Evolutionary conservation across 2,888 invertebrate species (phyloP).

Genomic region (Carterocephalus palaemon): DNA sequence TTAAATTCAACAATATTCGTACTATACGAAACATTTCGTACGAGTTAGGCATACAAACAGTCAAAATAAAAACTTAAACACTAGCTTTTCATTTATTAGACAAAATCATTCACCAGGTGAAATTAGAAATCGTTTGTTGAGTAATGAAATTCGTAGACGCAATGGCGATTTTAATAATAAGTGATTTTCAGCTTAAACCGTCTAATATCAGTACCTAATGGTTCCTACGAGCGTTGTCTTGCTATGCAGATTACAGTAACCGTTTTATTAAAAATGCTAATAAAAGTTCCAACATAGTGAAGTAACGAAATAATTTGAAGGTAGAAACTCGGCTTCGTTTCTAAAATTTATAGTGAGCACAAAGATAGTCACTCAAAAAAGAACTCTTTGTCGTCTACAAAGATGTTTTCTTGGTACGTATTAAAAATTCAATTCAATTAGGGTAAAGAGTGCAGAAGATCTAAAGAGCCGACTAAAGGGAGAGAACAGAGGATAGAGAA

Average conservation of each 20-base stretch:
- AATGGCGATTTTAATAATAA: neutral
- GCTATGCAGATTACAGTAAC: neutral
- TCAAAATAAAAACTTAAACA: too few species aligned
- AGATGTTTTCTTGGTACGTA: neutral
- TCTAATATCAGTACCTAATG: neutral
- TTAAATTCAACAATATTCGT: too few species aligned
- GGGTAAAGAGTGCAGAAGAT: neutral
- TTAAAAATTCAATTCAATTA: conserved; percentile 20
- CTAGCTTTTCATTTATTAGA: too few species aligned
- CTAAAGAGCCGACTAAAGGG: too few species aligned
- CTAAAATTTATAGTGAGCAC: conserved; percentile 7
- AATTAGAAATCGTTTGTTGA: too few species aligned
- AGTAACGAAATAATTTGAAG: conserved; percentile 23
- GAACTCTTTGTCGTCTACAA: neutral
- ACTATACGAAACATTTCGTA: too few species aligned
- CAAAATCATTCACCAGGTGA: too few species aligned
- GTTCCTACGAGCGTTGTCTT: neutral
- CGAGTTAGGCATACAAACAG: too few species aligned
- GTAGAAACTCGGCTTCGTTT: conserved; percentile 3
- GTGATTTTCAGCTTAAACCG: neutral
- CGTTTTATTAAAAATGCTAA: conserved; percentile 36
- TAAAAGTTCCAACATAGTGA: conserved; percentile 29
- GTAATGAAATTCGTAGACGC: too few species aligned
- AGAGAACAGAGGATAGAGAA: conserved; percentile 29
- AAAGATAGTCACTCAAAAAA: neutral